Percentiles rank a stretch among this genome's conserved stretches.
Evolutionary conservation across 2,888 invertebrate species (phyloP).

Genomic region (Ceramica pisi): DNA sequence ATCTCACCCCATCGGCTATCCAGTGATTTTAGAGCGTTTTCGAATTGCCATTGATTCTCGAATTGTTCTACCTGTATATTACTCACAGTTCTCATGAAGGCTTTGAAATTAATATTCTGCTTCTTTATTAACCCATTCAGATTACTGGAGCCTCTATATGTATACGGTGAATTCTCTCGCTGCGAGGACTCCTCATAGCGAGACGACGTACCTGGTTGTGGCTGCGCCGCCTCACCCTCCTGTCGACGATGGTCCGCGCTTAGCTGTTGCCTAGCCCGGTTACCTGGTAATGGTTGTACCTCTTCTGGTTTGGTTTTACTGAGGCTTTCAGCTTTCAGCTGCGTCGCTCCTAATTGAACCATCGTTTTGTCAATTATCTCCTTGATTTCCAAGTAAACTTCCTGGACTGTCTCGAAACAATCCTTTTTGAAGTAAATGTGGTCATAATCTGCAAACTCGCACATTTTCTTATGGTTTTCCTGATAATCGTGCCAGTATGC

Average conservation of each 20-base stretch:
- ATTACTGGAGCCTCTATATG: no score
- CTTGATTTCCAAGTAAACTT: no score
- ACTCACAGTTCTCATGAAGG: conserved; percentile 13
- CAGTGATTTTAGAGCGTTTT: not conserved
- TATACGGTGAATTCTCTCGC: not conserved
- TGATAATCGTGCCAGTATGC: no score
- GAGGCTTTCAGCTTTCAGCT: not conserved
- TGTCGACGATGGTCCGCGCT: not conserved
- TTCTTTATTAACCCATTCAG: conserved; percentile 9
- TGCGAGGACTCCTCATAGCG: not conserved
- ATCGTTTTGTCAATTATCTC: conserved; percentile 4
- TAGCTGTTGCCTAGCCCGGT: no score
- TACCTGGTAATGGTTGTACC: conserved; percentile 1
- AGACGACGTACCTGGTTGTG: conserved; percentile 3
- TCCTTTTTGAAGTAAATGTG: no score
- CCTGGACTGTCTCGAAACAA: no score
- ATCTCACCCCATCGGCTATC: conserved; percentile 14
- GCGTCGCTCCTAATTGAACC: not conserved
- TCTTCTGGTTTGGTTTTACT: not conserved
- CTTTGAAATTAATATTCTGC: conserved; percentile 11
- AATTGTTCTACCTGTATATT: not conserved
- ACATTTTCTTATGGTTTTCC: no score
- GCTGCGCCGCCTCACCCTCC: not conserved
- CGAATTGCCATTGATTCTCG: conserved; percentile 13
- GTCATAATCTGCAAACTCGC: no score